Percentiles rank a stretch among this genome's conserved stretches.
Evolutionary conservation across 2,888 invertebrate genomes (phyloP).

Genomic region (Diaperis boleti): DNA sequence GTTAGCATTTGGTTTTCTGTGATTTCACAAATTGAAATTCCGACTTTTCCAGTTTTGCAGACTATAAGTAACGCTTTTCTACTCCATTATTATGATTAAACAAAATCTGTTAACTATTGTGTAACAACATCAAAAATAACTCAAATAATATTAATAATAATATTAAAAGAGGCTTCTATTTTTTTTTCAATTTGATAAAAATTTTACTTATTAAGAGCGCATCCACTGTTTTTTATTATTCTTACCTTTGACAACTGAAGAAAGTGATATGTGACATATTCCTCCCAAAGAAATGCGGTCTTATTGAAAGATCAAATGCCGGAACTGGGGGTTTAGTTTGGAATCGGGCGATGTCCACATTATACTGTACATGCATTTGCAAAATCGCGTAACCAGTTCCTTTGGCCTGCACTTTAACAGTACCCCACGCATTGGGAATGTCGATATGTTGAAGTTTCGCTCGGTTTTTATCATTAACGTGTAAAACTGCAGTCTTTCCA

Average conservation of each 20-base stretch:
- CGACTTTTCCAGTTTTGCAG: no score
- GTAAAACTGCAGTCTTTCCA: slow-evolving; percentile 73
- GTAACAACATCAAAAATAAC: no score
- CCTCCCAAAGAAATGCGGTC: slow-evolving; percentile 84
- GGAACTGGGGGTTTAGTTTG: slow-evolving; percentile 85
- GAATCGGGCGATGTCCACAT: slow-evolving; percentile 86
- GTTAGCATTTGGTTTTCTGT: no score
- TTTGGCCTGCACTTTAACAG: slow-evolving; percentile 90
- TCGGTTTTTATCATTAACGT: slow-evolving; percentile 81
- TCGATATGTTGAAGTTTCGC: slow-evolving; percentile 84
- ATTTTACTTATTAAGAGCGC: no score
- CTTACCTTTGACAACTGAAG: slow-evolving; percentile 86
- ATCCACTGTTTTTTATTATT: no score
- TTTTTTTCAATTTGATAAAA: no score
- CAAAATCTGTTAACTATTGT: no score
- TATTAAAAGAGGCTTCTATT: no score
- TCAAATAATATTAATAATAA: no score
- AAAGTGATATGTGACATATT: slow-evolving; percentile 95
- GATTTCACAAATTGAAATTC: no score
- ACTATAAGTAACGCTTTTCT: no score
- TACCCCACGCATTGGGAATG: slow-evolving; percentile 94
- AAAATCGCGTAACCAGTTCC: slow-evolving; percentile 95
- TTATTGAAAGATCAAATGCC: slow-evolving; percentile 83
- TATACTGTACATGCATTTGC: slow-evolving; percentile 93
- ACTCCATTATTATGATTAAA: no score